phyloP scores from a whole-genome alignment of 2,113 vertebrate species.

The Trogon surrucura region DNA sequence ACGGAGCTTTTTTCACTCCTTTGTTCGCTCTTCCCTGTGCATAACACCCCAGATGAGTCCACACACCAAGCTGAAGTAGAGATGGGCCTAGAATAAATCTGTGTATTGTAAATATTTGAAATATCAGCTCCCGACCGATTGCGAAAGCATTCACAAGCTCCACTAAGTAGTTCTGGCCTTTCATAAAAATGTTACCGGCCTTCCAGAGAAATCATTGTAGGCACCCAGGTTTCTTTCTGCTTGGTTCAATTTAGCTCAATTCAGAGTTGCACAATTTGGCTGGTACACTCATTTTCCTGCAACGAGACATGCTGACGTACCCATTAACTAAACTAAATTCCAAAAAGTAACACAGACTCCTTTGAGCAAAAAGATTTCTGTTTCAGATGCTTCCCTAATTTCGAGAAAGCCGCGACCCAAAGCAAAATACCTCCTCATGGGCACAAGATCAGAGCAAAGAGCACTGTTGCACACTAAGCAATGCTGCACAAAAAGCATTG shows the following conservation, averaged over 20 bases:
- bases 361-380: neutral
- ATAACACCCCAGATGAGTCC: neutral
- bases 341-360: neutral
- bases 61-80: neutral
- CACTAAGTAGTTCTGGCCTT: neutral
- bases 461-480: neutral
- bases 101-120: neutral
- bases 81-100: neutral
- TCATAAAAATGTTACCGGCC: neutral
- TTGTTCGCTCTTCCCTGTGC: neutral
- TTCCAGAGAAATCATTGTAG: neutral
- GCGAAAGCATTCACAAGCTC: neutral
- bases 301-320: neutral
- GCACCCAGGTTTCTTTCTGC: neutral
- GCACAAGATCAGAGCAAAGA: neutral
- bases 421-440: neutral
- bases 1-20: neutral
- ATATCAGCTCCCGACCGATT: neutral
- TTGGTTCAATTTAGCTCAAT: neutral
- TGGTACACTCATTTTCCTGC: neutral
- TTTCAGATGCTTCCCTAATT: neutral
- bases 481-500: neutral
- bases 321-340: neutral
- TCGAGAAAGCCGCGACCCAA: neutral
- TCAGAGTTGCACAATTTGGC: neutral